Evolutionary conservation across 2,797 vertebrate species (phyloP), one percentile per base, ranked within the genome.

Genomic region (Pangasius sanitwongsei): DNA sequence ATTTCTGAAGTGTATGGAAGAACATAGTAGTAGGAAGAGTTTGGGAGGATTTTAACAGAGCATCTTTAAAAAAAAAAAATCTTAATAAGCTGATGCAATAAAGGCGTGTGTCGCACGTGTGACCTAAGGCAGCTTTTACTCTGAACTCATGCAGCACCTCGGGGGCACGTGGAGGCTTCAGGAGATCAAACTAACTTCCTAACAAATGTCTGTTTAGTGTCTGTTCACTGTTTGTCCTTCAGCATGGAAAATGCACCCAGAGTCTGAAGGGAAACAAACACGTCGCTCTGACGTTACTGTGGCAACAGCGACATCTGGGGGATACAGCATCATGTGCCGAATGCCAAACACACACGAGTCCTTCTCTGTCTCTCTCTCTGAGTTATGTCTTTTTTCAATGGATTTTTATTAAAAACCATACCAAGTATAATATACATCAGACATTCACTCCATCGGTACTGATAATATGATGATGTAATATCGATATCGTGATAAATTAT

Each of bases 221-320:
- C 70, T 80, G 70, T 72, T 77, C 72, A 86, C 83, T 55, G 15
- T 74, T 57, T 37, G 53, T 91, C 84, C 78, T 80, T 67, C 63
- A 37, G 72, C 34, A n/a, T 23, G 37, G 82, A 88, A 77, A 65
- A 88, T 63, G n/a, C 70, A 65, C 80, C 31, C 69, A 20, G 70
- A 18, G 50, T 83, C 23, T 84, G 82, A 67, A 84, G 28, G 61
- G 37, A 50, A 67, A n/a, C 8, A 1, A 31, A 67, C 7, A 4
- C 28, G 28, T 48, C 41, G 7, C 9, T 11, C 25, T 7, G 55
- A 77, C 41, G 55, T 91, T 91, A 82, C 59, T 90, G 55, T 89
- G 92, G 65, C 90, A 91, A 92, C 92, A 92, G 91, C 90, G 91
- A 88, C 91, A 92, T 91, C 92, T 92, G 81, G 89, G 78, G 92